Conservation (phyloP, 2,888 invertebrate species). For the Drosophila koepferae region DNA sequence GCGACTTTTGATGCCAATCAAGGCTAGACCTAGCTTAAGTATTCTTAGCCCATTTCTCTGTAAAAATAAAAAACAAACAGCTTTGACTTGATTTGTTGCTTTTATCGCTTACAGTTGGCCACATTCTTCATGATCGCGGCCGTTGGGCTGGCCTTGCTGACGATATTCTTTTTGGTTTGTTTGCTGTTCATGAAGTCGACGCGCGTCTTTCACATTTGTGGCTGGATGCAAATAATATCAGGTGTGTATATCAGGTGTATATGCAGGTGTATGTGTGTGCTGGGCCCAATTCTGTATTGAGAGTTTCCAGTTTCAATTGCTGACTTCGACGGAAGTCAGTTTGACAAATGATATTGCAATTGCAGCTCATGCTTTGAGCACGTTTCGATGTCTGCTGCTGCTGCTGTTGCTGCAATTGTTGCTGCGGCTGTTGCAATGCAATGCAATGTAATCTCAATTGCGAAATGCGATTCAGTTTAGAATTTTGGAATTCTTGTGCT, state of each 20-base stretch:
- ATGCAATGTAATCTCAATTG: constrained; percentile 35
- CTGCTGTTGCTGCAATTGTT: constrained; percentile 4
- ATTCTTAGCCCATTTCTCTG: neutral
- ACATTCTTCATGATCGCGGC: constrained; percentile 95
- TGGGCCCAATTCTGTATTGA: constrained; percentile 16
- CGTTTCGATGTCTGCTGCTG: constrained; percentile 36
- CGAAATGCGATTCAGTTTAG: constrained; percentile 18
- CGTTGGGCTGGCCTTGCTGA: constrained; percentile 93
- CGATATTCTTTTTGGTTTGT: constrained; percentile 94
- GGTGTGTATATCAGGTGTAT: constrained; percentile 91
- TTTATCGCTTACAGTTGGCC: constrained; percentile 87
- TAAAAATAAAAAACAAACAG: neutral
- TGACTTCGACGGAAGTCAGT: constrained; percentile 38
- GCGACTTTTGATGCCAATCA: neutral
- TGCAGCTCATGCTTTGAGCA: constrained; percentile 38
- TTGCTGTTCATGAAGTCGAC: constrained; percentile 97
- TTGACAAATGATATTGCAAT: constrained; percentile 33
- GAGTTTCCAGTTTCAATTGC: constrained; percentile 24
- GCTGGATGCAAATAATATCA: constrained; percentile 97
- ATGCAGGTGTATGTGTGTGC: constrained; percentile 85
- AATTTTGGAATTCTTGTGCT: constrained; percentile 24
- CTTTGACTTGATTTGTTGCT: neutral
- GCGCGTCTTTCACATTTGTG: constrained; percentile 96
- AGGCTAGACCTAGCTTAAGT: neutral
- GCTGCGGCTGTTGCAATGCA: constrained; percentile 1